Evolutionary conservation across 2,113 vertebrate genomes (phyloP), one percentile per base, ranked within the genome.

Genomic region (Typhlomys cinereus): DNA sequence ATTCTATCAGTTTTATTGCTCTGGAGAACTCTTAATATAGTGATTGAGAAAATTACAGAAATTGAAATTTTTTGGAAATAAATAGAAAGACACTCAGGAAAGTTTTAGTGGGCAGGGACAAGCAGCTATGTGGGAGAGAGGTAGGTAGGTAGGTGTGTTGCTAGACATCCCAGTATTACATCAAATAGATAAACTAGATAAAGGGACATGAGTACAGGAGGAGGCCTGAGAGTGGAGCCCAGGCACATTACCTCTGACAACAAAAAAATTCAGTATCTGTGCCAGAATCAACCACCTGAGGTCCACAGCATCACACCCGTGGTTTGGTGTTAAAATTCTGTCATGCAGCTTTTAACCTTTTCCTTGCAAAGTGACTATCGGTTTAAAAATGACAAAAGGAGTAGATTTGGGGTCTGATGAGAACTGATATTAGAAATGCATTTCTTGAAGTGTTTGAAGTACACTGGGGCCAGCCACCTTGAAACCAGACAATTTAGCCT

Each of bases 291-390:
- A 0, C 11, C 3, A 59, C 3, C 36, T 4, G 5, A 21, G 2
- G 1, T 36, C 25, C 31, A 8, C 1, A 1, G 3, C 7, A n/a
- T 4, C 39, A 12, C 25, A 39, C 36, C 7, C 12, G 12, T 73
- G 4, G 10, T 20, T 20, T 21, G 54, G 0, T 52, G 2, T 34
- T 2, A 54, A 61, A 52, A 73, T 14, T 48, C 18, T 50, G 8
- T 78, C 48, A 11, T 15, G 64, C 4, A 12, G 25, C 25, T 59
- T 27, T 1, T 57, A 76, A 20, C 0, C 27, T 89, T 85, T 80
- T 12, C 64, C 34, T 93, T 23, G 83, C 17, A 7, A 46, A 71
- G 27, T 44, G 71, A n/a, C 46, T 23, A 52, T 69, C 14, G 73
- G 2, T 59, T 36, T n/a, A 21, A 76, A 50, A 90, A 83, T 64